Evolutionary conservation across 2,797 vertebrate species (phyloP).

Genomic region (Rhincodon typus): DNA sequence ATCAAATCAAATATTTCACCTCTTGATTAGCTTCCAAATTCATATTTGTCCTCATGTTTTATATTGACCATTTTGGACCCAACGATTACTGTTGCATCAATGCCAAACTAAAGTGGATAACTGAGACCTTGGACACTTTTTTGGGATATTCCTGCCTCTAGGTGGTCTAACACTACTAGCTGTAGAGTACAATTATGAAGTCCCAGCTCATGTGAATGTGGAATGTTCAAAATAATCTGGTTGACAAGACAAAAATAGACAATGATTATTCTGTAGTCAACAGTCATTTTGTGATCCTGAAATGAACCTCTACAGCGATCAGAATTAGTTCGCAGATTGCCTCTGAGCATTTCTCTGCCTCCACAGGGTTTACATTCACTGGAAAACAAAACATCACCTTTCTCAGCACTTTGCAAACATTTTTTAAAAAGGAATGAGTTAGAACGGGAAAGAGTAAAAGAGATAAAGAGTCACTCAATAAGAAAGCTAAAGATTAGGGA

Average conservation of each 20-base stretch:
- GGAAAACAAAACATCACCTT: background rate
- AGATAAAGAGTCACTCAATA: background rate
- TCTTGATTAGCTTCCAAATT: too few relatives aligned
- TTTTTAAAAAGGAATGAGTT: background rate
- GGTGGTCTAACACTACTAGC: background rate
- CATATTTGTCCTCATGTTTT: background rate
- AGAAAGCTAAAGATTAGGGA: background rate
- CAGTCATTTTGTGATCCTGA: background rate
- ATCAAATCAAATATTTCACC: too few relatives aligned
- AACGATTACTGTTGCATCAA: background rate
- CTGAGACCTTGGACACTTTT: background rate
- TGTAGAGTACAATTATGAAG: background rate
- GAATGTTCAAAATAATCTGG: slow-evolving; percentile 16
- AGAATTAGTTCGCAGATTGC: slow-evolving; percentile 3
- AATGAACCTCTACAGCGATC: background rate
- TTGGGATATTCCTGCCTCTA: background rate
- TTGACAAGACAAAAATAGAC: slow-evolving; percentile 1
- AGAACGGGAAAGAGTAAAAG: background rate
- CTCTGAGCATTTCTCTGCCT: background rate
- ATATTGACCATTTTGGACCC: background rate
- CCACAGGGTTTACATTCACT: background rate
- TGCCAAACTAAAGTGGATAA: background rate
- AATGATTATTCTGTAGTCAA: slow-evolving; percentile 10
- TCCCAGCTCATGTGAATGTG: background rate
- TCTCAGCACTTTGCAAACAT: background rate